phyloP scores from a whole-genome alignment of 2,797 vertebrate genomes.

The Strix occidentalis region DNA sequence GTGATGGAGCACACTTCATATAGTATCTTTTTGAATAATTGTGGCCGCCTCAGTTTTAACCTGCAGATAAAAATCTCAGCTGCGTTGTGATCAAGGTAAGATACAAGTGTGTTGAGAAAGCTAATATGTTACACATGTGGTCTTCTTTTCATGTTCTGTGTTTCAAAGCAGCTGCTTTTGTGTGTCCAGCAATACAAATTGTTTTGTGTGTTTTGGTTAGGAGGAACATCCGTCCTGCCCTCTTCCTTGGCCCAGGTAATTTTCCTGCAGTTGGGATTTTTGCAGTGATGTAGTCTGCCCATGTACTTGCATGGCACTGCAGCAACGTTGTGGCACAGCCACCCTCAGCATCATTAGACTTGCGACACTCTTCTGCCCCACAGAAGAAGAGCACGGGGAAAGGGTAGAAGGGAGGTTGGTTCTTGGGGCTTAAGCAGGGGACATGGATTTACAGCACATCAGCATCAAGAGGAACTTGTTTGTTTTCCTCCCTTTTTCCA shows the following conservation, averaged over 20 bases:
- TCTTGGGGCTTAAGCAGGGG: neutral
- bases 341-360: too few species aligned
- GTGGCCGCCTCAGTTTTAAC: neutral
- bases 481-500: neutral
- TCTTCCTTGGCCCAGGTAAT: neutral
- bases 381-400: neutral
- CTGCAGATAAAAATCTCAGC: neutral
- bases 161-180: neutral
- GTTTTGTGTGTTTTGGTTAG: neutral
- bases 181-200: neutral
- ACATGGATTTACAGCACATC: neutral
- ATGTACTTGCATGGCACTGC: neutral
- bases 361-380: accelerated
- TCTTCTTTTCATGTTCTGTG: neutral
- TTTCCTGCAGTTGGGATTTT: neutral
- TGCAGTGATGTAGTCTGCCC: neutral
- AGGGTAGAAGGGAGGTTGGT: neutral
- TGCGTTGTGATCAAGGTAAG: neutral
- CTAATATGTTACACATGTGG: too few species aligned
- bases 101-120: neutral
- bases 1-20: neutral
- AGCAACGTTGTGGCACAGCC: neutral
- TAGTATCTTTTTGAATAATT: neutral
- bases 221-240: neutral
- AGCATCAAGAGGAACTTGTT: neutral